A percentile compares a stretch with the other conserved stretches of the same genome.
Conservation (phyloP, 2,797 vertebrate species). For the Protosalanx chinensis region DNA sequence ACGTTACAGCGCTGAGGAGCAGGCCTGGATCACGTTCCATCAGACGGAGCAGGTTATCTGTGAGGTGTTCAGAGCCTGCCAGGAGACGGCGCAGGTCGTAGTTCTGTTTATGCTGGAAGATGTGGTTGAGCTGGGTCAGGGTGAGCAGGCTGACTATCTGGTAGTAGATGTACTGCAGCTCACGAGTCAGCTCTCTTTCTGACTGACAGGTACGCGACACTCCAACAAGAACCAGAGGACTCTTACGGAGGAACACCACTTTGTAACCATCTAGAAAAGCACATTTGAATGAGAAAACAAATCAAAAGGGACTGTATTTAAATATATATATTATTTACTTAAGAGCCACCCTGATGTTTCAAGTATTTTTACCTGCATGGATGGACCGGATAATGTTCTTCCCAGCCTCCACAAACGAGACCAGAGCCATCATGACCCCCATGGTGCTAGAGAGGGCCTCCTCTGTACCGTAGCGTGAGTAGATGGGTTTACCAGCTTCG, state of each 20-base stretch:
- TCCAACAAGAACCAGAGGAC: conserved; percentile 91
- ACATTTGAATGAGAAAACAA: not conserved
- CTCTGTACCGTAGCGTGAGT: conserved; percentile 92
- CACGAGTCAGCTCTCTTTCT: conserved; percentile 87
- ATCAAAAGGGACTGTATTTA: not conserved
- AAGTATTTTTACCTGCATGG: conserved; percentile 81
- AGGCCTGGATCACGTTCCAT: conserved; percentile 91
- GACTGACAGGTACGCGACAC: conserved; percentile 88
- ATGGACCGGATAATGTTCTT: conserved; percentile 95
- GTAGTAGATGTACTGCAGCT: conserved; percentile 96
- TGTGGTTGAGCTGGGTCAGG: conserved; percentile 91
- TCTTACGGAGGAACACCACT: conserved; percentile 92
- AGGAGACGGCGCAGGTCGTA: conserved; percentile 93
- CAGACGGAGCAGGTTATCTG: conserved; percentile 86
- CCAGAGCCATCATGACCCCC: conserved; percentile 97
- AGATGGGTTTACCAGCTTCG: conserved; percentile 95
- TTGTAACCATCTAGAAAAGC: conserved; percentile 84
- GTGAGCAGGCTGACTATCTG: conserved; percentile 97
- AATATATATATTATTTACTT: not conserved
- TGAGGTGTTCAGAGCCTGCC: conserved; percentile 92
- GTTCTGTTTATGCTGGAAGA: conserved; percentile 96
- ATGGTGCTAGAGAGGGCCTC: conserved; percentile 95
- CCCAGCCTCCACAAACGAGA: conserved; percentile 91
- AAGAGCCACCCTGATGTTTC: not conserved
- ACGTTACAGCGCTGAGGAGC: conserved; percentile 89